Percentiles rank a stretch among this genome's conserved stretches.
Evolutionary conservation across 2,888 invertebrate genomes (phyloP).

Genomic region (Adelphocoris suturalis): DNA sequence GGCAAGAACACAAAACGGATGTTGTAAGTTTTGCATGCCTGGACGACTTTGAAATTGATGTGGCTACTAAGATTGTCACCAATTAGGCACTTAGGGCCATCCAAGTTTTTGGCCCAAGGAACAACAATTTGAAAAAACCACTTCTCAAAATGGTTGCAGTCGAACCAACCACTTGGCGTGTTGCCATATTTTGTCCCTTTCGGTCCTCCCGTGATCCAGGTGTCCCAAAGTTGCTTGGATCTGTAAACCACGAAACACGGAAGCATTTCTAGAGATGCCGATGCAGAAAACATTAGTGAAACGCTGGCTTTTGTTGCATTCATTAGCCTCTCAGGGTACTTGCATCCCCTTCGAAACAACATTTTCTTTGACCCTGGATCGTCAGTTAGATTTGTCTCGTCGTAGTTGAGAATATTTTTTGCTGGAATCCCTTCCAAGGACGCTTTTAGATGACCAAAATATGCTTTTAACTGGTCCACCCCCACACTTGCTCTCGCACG

Average conservation of each 20-base stretch:
- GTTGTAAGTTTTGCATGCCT: slow-evolving; percentile 76
- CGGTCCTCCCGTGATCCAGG: background rate
- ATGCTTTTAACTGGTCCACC: background rate
- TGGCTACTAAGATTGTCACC: slow-evolving; percentile 77
- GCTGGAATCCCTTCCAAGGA: background rate
- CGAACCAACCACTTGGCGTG: no score
- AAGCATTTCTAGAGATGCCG: background rate
- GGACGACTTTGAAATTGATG: slow-evolving; percentile 75
- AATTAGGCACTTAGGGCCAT: slow-evolving; percentile 76
- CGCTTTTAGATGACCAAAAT: background rate
- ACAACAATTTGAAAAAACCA: slow-evolving; percentile 69
- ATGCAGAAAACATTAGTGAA: background rate
- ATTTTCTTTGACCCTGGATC: slow-evolving; percentile 3
- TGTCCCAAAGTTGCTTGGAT: background rate
- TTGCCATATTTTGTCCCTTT: slow-evolving; percentile 7
- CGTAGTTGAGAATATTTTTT: background rate
- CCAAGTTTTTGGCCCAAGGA: slow-evolving; percentile 72
- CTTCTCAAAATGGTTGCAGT: slow-evolving; percentile 75
- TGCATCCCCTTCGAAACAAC: background rate
- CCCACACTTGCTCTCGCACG: background rate
- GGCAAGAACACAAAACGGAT: slow-evolving; percentile 77
- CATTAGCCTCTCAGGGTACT: background rate
- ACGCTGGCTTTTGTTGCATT: background rate
- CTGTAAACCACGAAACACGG: background rate
- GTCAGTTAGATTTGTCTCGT: slow-evolving; percentile 41